phyloP scores from a whole-genome alignment of 2,797 vertebrate genomes.

The Fistularia commersonii region DNA sequence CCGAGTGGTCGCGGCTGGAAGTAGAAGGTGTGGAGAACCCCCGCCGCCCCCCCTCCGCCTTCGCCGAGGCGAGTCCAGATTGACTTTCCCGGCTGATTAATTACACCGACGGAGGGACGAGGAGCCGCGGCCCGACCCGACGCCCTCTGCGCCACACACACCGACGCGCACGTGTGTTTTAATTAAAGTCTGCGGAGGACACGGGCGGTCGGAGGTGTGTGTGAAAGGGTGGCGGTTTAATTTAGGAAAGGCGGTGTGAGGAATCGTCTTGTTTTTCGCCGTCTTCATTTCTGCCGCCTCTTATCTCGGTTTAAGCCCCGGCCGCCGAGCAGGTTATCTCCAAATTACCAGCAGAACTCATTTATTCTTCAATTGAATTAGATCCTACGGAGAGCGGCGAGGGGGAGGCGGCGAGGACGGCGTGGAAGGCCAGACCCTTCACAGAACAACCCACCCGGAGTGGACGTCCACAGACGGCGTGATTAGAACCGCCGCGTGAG shows the following conservation, averaged over 20 bases:
- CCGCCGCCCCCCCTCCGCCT: no score
- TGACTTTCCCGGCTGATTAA: no score
- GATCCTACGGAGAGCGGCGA: constrained; percentile 50
- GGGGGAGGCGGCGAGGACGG: background rate
- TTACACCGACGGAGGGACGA: constrained; percentile 42
- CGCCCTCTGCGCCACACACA: no score
- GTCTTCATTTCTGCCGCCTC: constrained; percentile 69
- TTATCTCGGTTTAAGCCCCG: constrained; percentile 69
- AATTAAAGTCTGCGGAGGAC: constrained; percentile 71
- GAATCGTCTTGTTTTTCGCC: constrained; percentile 70
- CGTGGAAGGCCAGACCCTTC: no score
- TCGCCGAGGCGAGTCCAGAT: no score
- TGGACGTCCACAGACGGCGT: constrained; percentile 37
- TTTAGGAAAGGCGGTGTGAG: constrained; percentile 69
- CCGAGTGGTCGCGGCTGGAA: no score
- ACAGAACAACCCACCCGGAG: constrained; percentile 12
- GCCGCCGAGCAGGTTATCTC: constrained; percentile 75
- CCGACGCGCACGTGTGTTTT: constrained; percentile 67
- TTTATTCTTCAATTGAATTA: constrained; percentile 82
- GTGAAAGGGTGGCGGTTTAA: constrained; percentile 66
- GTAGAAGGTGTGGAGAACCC: no score
- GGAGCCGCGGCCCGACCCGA: no score
- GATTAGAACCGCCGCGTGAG: constrained; percentile 54
- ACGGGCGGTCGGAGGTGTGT: background rate
- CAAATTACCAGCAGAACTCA: constrained; percentile 79